Evolutionary conservation across 2,113 vertebrate species (phyloP).

Genomic region (Syngnathoides biaculeatus): DNA sequence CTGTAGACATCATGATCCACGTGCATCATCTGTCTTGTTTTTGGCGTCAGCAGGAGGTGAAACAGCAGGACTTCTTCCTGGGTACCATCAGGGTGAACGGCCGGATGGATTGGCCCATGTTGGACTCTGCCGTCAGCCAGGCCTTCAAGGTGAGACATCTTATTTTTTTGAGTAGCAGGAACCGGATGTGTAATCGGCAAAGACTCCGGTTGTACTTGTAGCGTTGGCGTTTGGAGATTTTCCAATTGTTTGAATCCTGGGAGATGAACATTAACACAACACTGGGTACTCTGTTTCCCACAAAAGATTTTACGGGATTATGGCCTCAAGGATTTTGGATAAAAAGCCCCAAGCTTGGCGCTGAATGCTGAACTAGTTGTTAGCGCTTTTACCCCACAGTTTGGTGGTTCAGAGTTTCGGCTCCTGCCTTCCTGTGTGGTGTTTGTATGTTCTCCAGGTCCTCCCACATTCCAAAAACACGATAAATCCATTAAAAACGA

Average conservation of each 20-base stretch:
- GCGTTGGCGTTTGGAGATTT: neutral
- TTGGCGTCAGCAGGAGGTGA: constrained; percentile 79
- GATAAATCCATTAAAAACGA: too few species aligned
- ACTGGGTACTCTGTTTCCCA: neutral
- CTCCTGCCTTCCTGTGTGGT: too few species aligned
- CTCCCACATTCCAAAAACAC: too few species aligned
- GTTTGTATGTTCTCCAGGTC: too few species aligned
- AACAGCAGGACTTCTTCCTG: constrained; percentile 92
- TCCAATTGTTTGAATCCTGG: neutral
- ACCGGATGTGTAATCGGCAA: constrained; percentile 16
- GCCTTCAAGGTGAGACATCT: constrained; percentile 83
- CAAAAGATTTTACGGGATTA: neutral
- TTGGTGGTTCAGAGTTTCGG: too few species aligned
- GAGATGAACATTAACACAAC: neutral
- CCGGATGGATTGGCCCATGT: constrained; percentile 88
- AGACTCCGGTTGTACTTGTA: neutral
- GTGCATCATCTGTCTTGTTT: neutral
- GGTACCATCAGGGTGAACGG: constrained; percentile 87
- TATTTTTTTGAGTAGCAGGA: neutral
- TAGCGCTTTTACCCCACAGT: too few species aligned
- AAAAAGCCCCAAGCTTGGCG: neutral
- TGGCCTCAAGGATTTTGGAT: neutral
- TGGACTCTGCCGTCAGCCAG: constrained; percentile 90
- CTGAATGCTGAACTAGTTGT: too few species aligned
- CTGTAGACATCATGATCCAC: neutral